Conservation (phyloP, 2,888 invertebrate genomes). For the Drosophila testacea region DNA sequence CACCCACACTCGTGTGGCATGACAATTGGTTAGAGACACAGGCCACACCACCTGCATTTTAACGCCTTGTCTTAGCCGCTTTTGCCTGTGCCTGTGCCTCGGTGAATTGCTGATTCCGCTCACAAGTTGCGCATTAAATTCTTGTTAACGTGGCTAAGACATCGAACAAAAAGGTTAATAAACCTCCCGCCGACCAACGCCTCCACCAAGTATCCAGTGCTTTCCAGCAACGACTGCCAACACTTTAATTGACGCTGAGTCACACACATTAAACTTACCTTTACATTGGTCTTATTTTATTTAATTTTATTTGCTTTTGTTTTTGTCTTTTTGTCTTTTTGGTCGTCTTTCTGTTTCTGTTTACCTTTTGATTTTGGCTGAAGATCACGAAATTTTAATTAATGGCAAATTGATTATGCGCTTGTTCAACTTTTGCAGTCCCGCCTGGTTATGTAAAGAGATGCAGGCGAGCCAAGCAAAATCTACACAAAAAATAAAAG, state of each 20-base stretch:
- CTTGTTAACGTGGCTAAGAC: conserved; percentile 76
- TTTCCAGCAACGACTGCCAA: conserved; percentile 47
- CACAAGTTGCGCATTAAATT: conserved; percentile 68
- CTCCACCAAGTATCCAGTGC: conserved; percentile 34
- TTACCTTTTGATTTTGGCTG: conserved; percentile 16
- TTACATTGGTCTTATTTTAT: conserved; percentile 32
- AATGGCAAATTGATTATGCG: conserved; percentile 71
- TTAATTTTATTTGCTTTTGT: conserved; percentile 9
- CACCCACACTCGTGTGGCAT: conserved; percentile 65
- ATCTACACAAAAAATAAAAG: conserved; percentile 29
- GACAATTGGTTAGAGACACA: conserved; percentile 46
- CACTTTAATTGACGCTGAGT: conserved; percentile 50
- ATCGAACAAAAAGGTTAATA: conserved; percentile 66
- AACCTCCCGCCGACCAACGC: conserved; percentile 55
- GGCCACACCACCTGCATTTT: conserved; percentile 58
- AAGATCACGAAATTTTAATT: conserved; percentile 65
- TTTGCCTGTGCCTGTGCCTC: conserved; percentile 14
- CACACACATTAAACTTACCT: conserved; percentile 42
- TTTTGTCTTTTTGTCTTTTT: background rate
- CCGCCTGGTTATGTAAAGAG: conserved; percentile 65
- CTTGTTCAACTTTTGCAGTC: conserved; percentile 59
- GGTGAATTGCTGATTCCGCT: conserved; percentile 46
- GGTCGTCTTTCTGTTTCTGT: conserved; percentile 4
- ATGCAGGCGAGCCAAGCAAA: conserved; percentile 55
- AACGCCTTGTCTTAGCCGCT: conserved; percentile 43